These are phyloP conservation scores for Toxonevra muliebris DNA, from an alignment of 2,888 invertebrate species.

Conservation along the genomic window DNA sequence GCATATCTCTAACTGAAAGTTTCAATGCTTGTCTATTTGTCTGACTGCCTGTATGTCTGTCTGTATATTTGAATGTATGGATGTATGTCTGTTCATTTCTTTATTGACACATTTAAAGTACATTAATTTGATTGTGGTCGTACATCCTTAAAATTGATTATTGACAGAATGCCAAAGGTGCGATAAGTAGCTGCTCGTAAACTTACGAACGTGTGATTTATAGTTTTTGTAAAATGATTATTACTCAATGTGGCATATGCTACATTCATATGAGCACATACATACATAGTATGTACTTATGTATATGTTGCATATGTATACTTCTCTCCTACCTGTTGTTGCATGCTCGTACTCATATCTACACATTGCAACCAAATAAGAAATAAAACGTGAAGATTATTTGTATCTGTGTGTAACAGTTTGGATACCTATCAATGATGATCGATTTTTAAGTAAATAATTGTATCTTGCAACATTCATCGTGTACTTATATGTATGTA, in stretches of 20 bases:
- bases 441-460: too few relatives aligned
- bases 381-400: neutral
- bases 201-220: slow-evolving; percentile 29
- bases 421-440: too few relatives aligned
- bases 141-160: slow-evolving; percentile 39
- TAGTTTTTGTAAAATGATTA: slow-evolving; percentile 5
- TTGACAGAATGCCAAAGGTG: slow-evolving; percentile 40
- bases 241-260: too few relatives aligned
- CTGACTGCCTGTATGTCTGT: too few relatives aligned
- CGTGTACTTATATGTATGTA: neutral
- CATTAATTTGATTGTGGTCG: slow-evolving; percentile 38
- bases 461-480: neutral
- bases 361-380: too few relatives aligned
- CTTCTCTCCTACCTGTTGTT: slow-evolving; percentile 6
- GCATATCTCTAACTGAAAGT: too few relatives aligned
- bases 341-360: neutral
- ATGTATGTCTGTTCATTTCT: too few relatives aligned
- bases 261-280: too few relatives aligned
- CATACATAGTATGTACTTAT: neutral
- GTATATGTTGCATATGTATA: neutral
- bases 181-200: slow-evolving; percentile 42
- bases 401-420: neutral
- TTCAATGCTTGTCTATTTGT: too few relatives aligned
- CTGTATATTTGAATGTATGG: too few relatives aligned
- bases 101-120: slow-evolving; percentile 37